Evolutionary conservation across 2,797 vertebrate genomes (phyloP), one percentile per base, ranked within the genome.

Genomic region (Tokudaia tokunoshimensis): DNA sequence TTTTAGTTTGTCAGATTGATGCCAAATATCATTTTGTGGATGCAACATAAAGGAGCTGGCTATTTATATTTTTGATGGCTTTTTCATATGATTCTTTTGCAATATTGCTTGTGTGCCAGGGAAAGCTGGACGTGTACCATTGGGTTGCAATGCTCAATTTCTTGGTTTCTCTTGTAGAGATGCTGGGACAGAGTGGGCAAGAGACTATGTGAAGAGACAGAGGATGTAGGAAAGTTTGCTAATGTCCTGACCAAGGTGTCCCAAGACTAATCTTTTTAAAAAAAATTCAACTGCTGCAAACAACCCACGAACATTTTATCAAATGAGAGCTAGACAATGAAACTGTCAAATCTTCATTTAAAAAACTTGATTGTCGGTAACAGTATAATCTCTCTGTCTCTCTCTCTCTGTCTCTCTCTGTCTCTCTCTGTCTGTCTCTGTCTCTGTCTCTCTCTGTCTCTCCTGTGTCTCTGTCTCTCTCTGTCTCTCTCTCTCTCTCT

Each of bases 321-420:
- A 98, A 98, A 96, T 96, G 95, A 96, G 50, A 98, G 63, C 70
- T 95, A 97, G 89, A 96, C 59, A 96, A 86, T 96, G 95, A 97
- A 96, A 96, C 96, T 97, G 97, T 86, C 96, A 96, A 81, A 80
- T 22, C 15, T 67, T 94, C 96, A 89, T 98, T 98, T 91, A 86
- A 96, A 96, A 96, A 95, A 96, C 76, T 94, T 95, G 97, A 76
- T 0, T 2, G 67, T 96, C 70, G 5, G 82, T 96, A 94, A 93
- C 59, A 93, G 79, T 98, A 90, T 90, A 96, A 93, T 95, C 97
- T 55, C 22, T 70, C 37, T 11, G 34, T 26, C 31, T 14, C 26
- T 12, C 44, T 22, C 22, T 31, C 17, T 14, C 14, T 44, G 1
- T 4, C 14, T 74, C n/a, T 74, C 19, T 74, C 14, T n/a, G n/a